These are phyloP conservation scores for Vollenhovia emeryi DNA, from an alignment of 1,140 invertebrate species.

Conservation along the genomic window DNA sequence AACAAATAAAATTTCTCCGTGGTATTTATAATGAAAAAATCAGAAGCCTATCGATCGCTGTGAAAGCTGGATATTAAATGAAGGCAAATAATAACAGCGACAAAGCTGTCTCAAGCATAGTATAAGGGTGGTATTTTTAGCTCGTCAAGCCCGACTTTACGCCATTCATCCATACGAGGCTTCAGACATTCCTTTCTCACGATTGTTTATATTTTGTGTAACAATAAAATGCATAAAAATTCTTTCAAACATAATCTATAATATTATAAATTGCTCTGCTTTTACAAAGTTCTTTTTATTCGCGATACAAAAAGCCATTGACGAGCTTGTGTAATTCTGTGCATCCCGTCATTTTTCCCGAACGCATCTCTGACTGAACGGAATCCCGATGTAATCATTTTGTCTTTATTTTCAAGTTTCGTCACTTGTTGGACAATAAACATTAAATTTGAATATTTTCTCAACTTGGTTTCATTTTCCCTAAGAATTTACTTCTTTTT, in stretches of 20 bases:
- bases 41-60: neutral
- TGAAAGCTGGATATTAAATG: slow-evolving; percentile 34
- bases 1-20: neutral
- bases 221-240: neutral
- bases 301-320: neutral
- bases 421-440: too few relatives aligned
- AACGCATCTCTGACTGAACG: too few relatives aligned
- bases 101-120: neutral
- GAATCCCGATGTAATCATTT: too few relatives aligned
- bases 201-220: slow-evolving; percentile 25
- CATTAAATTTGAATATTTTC: too few relatives aligned
- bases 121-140: slow-evolving; percentile 28
- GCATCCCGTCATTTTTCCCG: neutral
- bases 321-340: neutral
- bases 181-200: neutral
- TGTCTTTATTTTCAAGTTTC: too few relatives aligned
- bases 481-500: too few relatives aligned
- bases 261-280: neutral
- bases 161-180: slow-evolving; percentile 11
- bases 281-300: neutral
- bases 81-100: slow-evolving; percentile 17
- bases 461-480: too few relatives aligned
- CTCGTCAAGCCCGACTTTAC: neutral
- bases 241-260: neutral
- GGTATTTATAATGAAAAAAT: slow-evolving; percentile 23